phyloP scores from a whole-genome alignment of 1,140 invertebrate genomes.

The Micrasema longulum region DNA sequence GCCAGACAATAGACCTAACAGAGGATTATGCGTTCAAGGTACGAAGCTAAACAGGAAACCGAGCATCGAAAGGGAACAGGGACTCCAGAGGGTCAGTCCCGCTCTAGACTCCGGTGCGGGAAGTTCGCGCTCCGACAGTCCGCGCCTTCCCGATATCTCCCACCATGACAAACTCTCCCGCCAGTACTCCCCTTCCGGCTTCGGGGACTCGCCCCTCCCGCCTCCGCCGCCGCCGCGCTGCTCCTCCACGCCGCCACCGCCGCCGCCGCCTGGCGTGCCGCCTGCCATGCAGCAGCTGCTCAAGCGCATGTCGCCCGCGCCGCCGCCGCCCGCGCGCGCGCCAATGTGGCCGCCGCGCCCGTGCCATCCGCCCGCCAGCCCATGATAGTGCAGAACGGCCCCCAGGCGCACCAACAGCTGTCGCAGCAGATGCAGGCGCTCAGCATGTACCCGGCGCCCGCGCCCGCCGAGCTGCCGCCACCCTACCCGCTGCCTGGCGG shows the following conservation, averaged over 20 bases:
- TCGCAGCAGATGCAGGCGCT: conserved; percentile 88
- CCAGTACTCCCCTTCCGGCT: conserved; percentile 77
- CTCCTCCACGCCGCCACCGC: conserved; percentile 80
- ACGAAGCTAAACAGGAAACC: conserved; percentile 87
- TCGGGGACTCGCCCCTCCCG: conserved; percentile 76
- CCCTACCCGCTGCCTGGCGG: conserved; percentile 78
- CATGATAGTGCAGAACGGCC: conserved; percentile 85
- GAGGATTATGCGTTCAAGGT: conserved; percentile 71
- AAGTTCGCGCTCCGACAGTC: conserved; percentile 90
- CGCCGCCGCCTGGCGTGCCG: conserved; percentile 73
- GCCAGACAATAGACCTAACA: conserved; percentile 70
- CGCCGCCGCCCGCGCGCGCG: conserved; percentile 78
- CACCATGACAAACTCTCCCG: conserved; percentile 68
- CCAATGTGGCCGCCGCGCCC: conserved; percentile 73
- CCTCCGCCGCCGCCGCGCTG: conserved; percentile 77
- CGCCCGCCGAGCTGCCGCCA: conserved; percentile 79
- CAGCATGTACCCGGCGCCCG: conserved; percentile 78
- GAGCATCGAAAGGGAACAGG: conserved; percentile 84
- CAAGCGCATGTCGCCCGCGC: conserved; percentile 86
- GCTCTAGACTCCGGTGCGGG: conserved; percentile 88
- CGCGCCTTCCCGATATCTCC: conserved; percentile 73
- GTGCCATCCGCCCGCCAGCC: conserved; percentile 71
- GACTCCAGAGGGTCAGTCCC: conserved; percentile 82
- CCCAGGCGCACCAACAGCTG: conserved; percentile 86
- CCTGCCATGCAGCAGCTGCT: conserved; percentile 84